Base-by-base conservation (phyloP, 2,797 vertebrate species). In the Sternarchorhynchus goeldii region DNA sequence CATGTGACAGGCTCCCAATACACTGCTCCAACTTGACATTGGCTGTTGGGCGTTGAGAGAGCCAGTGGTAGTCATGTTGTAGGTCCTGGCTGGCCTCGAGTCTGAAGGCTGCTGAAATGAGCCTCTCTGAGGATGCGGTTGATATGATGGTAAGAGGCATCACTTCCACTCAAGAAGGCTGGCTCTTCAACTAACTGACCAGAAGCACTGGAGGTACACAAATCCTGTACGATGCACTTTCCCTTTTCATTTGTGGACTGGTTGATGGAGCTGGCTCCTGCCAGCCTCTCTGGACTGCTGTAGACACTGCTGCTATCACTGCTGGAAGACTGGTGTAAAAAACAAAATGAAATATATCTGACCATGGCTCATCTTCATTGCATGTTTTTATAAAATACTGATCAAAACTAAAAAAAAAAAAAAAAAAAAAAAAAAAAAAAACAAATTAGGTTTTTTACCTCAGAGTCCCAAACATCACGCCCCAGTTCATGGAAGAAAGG, bases 41-140 rank as follows among this genome's bases (percentile, higher is more conserved):
- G 67, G 70, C 73, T 83, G 65, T 20, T 68, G 53, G 56, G 76
- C 50, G 73, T 84, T 64, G 34, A 76, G 85, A 68, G 78, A 82
- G 84, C 86, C 81, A 77, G 71, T 77, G 68, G 63, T 5, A 50
- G 89, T 89, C 94, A 93, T 93, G 96, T 97, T 68, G 45, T 50
- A 50, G 95, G 95, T 4, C 94, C 94, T 4, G 93, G 94, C 75
- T 92, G 94, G 66, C 93, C 94, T 83, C 95, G 95, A 87, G 92
- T 96, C 92, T 97, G 96, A 87, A 99, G 90, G 91, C 98, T 98
- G 86, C 94, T 96, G 81, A 99, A 99, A 87, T 99, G 98, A 41
- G 98, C 98, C 91, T 99, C 98, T 90, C 94, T 94, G 92, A 99
- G 92, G 90, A 98, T 95, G 92, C 95, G 95, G 92, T 99, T 99